Base-by-base conservation (phyloP, 2,797 vertebrate genomes). In the Pempheris klunzingeri region DNA sequence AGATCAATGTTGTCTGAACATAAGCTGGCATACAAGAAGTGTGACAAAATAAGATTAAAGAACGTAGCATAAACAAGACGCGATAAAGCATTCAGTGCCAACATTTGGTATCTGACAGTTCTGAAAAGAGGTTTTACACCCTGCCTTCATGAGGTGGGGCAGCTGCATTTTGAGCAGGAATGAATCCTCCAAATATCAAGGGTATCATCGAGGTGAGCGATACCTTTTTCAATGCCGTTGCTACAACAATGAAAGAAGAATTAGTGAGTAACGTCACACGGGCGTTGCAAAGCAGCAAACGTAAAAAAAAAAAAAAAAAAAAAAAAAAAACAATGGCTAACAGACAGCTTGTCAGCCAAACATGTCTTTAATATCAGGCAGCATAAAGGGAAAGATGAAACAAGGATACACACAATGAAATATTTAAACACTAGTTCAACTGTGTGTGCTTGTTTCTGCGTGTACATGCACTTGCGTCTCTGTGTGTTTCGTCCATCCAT, bases 331-430 rank as follows among this genome's bases (percentile, higher is more conserved):
- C n/a, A n/a, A n/a, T n/a, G 52, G 64, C n/a, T 50, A 17, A 57
- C 38, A 50, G 64, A 76, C 49, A 43, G 67, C 53, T 53, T 14
- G 22, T 68, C 60, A 60, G 47, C 62, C 54, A 70, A 88, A 84
- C 53, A 41, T 24, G 66, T 64, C 49, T 71, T 74, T 77, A 53
- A 85, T 78, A 78, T 70, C 17, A 65, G 49, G 70, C 46, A 72
- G 39, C n/a, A 60, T 32, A 5, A 60, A 4, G 47, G 13, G 4
- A 63, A 14, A 36, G 38, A 59, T 30, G 71, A 69, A 74, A 65
- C 60, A 55, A 62, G 53, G 53, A 34, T 63, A 65, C 55, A 79
- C 65, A 84, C 32, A 81, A 68, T 59, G 41, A 80, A 39, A 60
- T 47, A 46, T 73, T 65, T 39, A 65, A 78, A 69, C 32, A 78